Conservation (phyloP, 2,888 invertebrate genomes). For the Chloroclysta siterata region DNA sequence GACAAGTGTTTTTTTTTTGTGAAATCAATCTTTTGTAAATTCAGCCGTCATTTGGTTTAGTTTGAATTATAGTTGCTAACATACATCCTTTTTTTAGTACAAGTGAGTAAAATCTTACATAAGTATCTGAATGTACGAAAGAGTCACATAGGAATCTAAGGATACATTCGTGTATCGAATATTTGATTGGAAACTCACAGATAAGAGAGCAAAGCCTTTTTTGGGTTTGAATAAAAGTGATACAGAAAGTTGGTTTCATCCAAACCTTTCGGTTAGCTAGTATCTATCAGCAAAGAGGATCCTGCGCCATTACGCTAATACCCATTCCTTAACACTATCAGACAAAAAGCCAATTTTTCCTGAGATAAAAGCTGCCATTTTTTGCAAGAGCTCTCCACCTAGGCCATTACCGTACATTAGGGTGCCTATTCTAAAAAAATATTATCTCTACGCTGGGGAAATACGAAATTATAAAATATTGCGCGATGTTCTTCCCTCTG, state of each 20-base stretch:
- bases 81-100: too few relatives aligned
- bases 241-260: conserved; percentile 24
- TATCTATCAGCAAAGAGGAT: conserved; percentile 42
- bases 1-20: too few relatives aligned
- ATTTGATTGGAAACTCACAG: conserved; percentile 2
- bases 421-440: conserved; percentile 71
- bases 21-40: too few relatives aligned
- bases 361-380: conserved; percentile 67
- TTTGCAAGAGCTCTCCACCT: conserved; percentile 66
- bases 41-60: too few relatives aligned
- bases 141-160: neutral
- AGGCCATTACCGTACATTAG: conserved; percentile 71
- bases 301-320: conserved; percentile 41
- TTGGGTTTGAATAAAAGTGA: conserved; percentile 11
- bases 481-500: conserved; percentile 75
- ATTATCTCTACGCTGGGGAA: conserved; percentile 61
- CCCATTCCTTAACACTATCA: conserved; percentile 62
- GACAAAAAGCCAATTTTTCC: conserved; percentile 61
- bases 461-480: conserved; percentile 76
- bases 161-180: neutral
- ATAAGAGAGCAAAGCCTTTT: conserved; percentile 5
- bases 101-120: neutral
- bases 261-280: conserved; percentile 32
- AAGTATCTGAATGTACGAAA: neutral
- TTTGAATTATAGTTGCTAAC: too few relatives aligned